Percentiles rank a stretch among this genome's conserved stretches.
Evolutionary conservation across 2,888 invertebrate species (phyloP).

Genomic region (Catocala sponsa): DNA sequence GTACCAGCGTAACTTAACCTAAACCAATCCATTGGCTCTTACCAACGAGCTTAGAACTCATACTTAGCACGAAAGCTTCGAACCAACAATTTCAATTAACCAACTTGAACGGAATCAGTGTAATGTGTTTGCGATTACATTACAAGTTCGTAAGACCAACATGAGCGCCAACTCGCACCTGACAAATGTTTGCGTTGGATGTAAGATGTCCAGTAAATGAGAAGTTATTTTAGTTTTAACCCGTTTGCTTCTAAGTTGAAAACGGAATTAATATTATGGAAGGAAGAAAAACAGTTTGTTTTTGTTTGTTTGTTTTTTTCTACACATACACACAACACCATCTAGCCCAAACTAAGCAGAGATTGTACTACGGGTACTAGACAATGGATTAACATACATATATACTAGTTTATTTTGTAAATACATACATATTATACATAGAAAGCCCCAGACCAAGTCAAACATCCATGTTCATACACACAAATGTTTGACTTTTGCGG

Average conservation of each 20-base stretch:
- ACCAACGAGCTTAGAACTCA: constrained; percentile 6
- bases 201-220: constrained; percentile 39
- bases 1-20: not conserved
- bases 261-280: no score
- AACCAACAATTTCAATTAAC: constrained; percentile 51
- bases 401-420: no score
- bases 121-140: constrained; percentile 52
- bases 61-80: constrained; percentile 8
- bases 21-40: not conserved
- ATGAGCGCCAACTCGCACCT: constrained; percentile 38
- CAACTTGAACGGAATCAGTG: constrained; percentile 38
- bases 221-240: constrained; percentile 36
- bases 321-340: no score
- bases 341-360: no score
- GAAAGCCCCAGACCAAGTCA: no score
- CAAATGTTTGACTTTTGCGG: no score
- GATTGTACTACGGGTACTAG: no score
- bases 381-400: no score
- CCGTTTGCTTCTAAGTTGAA: not conserved
- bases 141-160: constrained; percentile 46
- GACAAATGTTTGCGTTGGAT: constrained; percentile 45
- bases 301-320: no score
- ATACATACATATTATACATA: no score
- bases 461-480: no score
- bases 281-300: no score